Evolutionary conservation across 2,888 invertebrate species (phyloP).

Genomic region (Spilosoma lubricipeda): DNA sequence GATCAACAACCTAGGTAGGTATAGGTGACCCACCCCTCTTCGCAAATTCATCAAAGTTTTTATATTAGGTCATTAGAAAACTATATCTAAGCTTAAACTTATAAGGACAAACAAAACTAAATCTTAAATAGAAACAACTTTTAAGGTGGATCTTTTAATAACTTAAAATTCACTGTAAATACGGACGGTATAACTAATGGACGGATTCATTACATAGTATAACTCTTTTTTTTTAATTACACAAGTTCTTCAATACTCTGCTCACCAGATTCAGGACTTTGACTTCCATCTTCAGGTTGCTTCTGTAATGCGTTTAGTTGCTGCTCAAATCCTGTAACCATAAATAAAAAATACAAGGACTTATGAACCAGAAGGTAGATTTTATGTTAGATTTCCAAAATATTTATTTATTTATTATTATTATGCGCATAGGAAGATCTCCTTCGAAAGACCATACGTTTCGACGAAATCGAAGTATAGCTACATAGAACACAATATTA

Average conservation of each 20-base stretch:
- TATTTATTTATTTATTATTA: no score
- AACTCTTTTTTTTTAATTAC: constrained; percentile 42
- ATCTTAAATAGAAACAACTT: not conserved
- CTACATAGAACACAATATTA: not conserved
- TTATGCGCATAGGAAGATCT: no score
- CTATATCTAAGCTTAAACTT: not conserved
- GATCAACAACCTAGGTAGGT: no score
- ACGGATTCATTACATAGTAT: constrained; percentile 15
- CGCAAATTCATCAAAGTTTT: not conserved
- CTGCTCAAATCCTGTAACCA: constrained; percentile 69
- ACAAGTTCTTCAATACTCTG: constrained; percentile 81
- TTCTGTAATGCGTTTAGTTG: constrained; percentile 68
- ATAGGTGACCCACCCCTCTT: no score
- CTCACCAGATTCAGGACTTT: constrained; percentile 73
- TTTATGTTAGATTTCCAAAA: no score
- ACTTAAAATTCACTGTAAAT: constrained; percentile 1
- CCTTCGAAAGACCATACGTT: no score
- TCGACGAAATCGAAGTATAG: not conserved
- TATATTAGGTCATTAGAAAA: not conserved
- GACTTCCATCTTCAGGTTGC: constrained; percentile 64
- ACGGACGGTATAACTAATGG: constrained; percentile 33
- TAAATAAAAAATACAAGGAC: not conserved
- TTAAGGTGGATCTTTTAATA: not conserved
- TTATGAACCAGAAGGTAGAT: not conserved
- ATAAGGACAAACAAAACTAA: not conserved